Evolutionary conservation across 2,888 invertebrate species (phyloP).

Genomic region (Macroteleia sp.): DNA sequence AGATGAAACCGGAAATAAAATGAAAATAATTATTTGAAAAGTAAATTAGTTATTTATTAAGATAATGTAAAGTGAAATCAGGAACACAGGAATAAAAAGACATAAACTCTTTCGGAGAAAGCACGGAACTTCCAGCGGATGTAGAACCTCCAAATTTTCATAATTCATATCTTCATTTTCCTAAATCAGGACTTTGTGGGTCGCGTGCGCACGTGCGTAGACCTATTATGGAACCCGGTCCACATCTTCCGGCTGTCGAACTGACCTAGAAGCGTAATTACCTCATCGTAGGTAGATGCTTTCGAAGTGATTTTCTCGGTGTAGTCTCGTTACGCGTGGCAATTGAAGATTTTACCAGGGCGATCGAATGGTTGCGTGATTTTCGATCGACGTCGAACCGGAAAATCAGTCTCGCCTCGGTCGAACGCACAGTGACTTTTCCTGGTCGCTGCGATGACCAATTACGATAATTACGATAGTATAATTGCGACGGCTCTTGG

Average conservation of each 20-base stretch:
- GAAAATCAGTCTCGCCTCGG: constrained; percentile 75
- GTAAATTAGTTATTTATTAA: neutral
- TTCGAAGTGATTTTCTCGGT: constrained; percentile 29
- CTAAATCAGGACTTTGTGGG: constrained; percentile 7
- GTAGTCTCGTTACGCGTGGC: constrained; percentile 56
- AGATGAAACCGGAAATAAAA: too few relatives aligned
- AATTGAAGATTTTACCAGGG: constrained; percentile 22
- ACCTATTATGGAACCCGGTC: constrained; percentile 27
- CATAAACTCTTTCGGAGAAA: neutral
- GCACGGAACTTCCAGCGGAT: constrained; percentile 1
- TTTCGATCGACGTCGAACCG: constrained; percentile 73
- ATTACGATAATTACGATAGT: constrained; percentile 77
- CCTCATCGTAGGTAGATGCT: constrained; percentile 7
- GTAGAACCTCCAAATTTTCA: constrained; percentile 20
- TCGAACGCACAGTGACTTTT: constrained; percentile 71
- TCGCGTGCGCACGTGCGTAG: constrained; percentile 43
- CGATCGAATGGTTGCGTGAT: constrained; percentile 64
- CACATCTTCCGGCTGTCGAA: constrained; percentile 49
- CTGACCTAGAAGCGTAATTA: constrained; percentile 46
- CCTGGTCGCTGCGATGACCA: constrained; percentile 71
- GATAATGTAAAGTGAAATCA: neutral
- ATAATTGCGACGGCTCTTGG: constrained; percentile 70
- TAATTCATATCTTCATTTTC: constrained; percentile 4
- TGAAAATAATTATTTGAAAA: too few relatives aligned
- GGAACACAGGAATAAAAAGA: neutral